Conservation (phyloP, 2,113 vertebrate species). For the Mirza zaza region DNA sequence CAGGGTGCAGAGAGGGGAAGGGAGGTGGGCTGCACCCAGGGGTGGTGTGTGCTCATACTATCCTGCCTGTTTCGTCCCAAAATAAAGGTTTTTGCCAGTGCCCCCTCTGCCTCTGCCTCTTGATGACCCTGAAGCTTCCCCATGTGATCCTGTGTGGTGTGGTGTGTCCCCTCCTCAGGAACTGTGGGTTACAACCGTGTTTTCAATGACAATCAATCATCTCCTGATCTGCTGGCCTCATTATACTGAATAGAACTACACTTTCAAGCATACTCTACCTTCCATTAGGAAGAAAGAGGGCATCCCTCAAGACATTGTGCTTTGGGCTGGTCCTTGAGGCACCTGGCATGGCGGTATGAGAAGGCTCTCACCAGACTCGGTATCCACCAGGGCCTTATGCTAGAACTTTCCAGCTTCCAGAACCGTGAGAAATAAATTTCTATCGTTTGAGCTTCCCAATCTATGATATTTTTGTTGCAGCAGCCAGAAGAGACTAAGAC, state of each 20-base stretch:
- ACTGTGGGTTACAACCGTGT: not conserved
- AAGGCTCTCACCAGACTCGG: not conserved
- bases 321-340: not conserved
- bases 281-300: not conserved
- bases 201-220: not conserved
- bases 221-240: not conserved
- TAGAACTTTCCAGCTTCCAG: not conserved
- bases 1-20: not conserved
- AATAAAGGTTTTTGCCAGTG: not conserved
- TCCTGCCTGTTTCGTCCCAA: not conserved
- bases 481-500: not conserved
- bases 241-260: not conserved
- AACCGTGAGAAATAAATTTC: not conserved
- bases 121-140: too few species aligned
- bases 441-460: not conserved
- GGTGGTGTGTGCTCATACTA: not conserved
- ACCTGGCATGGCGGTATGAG: not conserved
- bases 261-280: not conserved
- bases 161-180: not conserved
- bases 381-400: not conserved
- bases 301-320: not conserved
- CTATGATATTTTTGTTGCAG: not conserved
- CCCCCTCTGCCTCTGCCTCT: not conserved
- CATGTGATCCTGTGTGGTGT: too few species aligned
- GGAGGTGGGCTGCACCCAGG: too few species aligned